Evolutionary conservation across 2,888 invertebrate species (phyloP).

Genomic region (Salticus scenicus): DNA sequence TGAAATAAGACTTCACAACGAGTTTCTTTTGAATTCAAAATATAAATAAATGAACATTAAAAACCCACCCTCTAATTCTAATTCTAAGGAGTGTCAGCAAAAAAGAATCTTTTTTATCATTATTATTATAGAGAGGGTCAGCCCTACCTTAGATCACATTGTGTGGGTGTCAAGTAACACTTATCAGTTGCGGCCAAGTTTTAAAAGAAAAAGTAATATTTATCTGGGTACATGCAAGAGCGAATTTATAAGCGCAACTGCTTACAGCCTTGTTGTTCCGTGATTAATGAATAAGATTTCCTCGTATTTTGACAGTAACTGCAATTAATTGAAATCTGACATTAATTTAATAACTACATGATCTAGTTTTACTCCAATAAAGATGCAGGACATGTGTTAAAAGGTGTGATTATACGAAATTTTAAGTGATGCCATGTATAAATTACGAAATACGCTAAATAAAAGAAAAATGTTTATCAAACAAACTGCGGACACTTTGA

Average conservation of each 20-base stretch:
- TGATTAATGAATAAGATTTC: neutral
- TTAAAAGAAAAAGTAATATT: neutral
- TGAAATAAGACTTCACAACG: neutral
- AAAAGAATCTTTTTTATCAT: too few species aligned
- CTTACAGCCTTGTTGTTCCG: neutral
- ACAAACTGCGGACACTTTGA: too few species aligned
- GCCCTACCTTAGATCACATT: neutral
- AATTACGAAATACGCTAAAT: too few species aligned
- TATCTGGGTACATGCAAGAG: neutral
- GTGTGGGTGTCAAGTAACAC: slow-evolving; percentile 4
- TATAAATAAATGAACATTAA: neutral
- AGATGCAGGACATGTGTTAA: neutral
- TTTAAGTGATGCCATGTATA: too few species aligned
- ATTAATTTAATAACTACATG: neutral
- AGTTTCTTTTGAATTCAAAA: neutral
- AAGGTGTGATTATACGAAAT: neutral
- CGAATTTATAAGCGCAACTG: neutral
- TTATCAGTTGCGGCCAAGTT: neutral
- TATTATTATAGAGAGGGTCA: neutral
- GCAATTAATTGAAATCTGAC: slow-evolving; percentile 1
- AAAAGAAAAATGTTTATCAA: too few species aligned
- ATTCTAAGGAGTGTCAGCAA: neutral
- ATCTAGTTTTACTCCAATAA: neutral
- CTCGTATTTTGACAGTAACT: neutral
- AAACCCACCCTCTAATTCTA: slow-evolving; percentile 7